Evolutionary conservation across 2,888 invertebrate species (phyloP).

Genomic region (Rhabditophanes sp.): DNA sequence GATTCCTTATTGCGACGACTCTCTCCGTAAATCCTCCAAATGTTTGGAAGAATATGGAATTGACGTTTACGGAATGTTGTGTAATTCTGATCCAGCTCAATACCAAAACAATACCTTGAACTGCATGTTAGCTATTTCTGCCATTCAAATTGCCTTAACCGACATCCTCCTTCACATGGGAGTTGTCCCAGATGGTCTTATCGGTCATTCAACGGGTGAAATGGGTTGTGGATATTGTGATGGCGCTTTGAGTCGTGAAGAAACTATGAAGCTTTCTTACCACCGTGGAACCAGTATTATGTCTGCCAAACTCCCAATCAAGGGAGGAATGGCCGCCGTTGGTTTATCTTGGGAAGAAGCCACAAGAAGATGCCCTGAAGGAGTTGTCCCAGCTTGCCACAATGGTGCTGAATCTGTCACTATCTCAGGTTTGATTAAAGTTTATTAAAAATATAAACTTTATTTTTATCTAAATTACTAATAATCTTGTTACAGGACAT

Average conservation of each 20-base stretch:
- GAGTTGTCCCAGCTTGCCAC: constrained; percentile 76
- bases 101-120: constrained; percentile 61
- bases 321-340: constrained; percentile 68
- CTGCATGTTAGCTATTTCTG: constrained; percentile 79
- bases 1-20: constrained; percentile 63
- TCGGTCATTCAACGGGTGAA: constrained; percentile 80
- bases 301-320: constrained; percentile 3
- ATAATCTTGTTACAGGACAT: not conserved
- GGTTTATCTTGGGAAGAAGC: constrained; percentile 65
- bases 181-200: constrained; percentile 72
- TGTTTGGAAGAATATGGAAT: constrained; percentile 62
- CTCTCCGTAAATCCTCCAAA: constrained; percentile 51
- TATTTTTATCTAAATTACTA: constrained; percentile 4
- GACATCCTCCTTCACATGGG: constrained; percentile 62
- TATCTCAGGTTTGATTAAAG: constrained; percentile 60
- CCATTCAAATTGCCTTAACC: constrained; percentile 79
- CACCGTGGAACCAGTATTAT: constrained; percentile 59
- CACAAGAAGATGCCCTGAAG: constrained; percentile 57
- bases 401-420: constrained; percentile 82
- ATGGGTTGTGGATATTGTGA: constrained; percentile 86
- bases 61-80: constrained; percentile 63
- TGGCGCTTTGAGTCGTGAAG: constrained; percentile 76
- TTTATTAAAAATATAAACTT: constrained; percentile 35
- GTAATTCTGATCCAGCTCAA: constrained; percentile 52
- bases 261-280: constrained; percentile 78